Conservation (phyloP, 64 coral and sea anemone genomes). For the Hydrozoanthus tunicans region DNA sequence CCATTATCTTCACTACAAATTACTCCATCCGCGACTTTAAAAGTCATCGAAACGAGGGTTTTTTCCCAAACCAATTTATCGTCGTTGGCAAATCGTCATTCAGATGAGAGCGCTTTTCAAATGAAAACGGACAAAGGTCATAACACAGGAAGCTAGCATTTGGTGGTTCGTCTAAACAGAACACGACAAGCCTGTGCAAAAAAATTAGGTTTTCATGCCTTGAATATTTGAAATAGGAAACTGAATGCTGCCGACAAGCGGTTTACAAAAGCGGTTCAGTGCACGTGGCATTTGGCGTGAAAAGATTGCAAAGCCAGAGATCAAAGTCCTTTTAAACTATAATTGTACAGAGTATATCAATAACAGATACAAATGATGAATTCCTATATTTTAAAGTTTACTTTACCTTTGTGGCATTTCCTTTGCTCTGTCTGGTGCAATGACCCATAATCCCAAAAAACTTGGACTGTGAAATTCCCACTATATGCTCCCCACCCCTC, state of each 20-base stretch:
- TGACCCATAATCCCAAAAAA: neutral
- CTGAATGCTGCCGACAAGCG: slow-evolving; percentile 9
- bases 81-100: neutral
- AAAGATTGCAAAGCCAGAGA: neutral
- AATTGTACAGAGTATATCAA: slow-evolving; percentile 34
- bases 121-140: neutral
- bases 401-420: neutral
- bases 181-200: neutral
- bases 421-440: neutral
- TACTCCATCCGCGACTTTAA: neutral
- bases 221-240: slow-evolving; percentile 27
- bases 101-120: neutral
- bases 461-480: no score
- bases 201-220: neutral
- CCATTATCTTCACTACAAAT: neutral
- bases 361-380: slow-evolving; percentile 36
- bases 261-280: neutral
- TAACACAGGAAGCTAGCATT: slow-evolving; percentile 34
- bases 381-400: slow-evolving; percentile 13
- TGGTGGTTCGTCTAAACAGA: neutral
- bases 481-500: neutral
- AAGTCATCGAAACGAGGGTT: neutral
- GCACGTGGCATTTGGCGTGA: neutral
- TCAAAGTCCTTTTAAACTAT: slow-evolving; percentile 49
- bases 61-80: neutral